These are phyloP conservation scores for Enteromius unitaeniatus DNA, from an alignment of 2,797 vertebrate genomes.

Conservation along the genomic window DNA sequence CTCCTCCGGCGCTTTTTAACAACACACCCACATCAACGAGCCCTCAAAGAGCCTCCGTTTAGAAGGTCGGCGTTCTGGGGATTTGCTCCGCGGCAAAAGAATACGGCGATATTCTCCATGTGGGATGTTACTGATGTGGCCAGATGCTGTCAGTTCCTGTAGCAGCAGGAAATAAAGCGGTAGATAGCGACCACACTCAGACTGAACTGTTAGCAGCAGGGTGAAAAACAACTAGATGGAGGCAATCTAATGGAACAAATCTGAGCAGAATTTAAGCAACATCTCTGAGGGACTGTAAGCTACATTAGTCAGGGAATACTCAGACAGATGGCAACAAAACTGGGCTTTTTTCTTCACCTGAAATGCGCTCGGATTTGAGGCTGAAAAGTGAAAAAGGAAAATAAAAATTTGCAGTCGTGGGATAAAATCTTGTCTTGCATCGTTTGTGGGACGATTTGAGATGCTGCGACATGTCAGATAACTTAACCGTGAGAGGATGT, in stretches of 20 bases:
- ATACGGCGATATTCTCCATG: constrained; percentile 26
- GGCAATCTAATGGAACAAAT: constrained; percentile 43
- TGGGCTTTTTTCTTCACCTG: not conserved
- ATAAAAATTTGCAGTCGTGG: not conserved
- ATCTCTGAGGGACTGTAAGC: constrained; percentile 36
- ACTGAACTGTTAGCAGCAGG: constrained; percentile 45
- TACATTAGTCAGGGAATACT: constrained; percentile 40
- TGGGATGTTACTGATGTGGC: constrained; percentile 38
- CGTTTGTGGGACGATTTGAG: constrained; percentile 8
- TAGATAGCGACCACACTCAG: constrained; percentile 17
- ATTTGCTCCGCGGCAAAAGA: constrained; percentile 24
- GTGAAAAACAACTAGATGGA: constrained; percentile 39
- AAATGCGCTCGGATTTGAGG: not conserved
- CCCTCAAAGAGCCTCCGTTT: constrained; percentile 26
- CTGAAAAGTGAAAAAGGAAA: not conserved
- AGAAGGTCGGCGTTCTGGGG: constrained; percentile 36
- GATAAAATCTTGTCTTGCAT: constrained; percentile 3
- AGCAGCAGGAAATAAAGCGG: constrained; percentile 52
- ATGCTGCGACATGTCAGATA: not conserved
- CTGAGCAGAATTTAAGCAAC: constrained; percentile 34
- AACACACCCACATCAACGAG: constrained; percentile 34
- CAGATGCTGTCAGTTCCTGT: constrained; percentile 41
- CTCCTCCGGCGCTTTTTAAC: constrained; percentile 36
- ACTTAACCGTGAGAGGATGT: not conserved
- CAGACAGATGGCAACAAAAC: constrained; percentile 34